Evolutionary conservation across 2,797 vertebrate species (phyloP), one percentile per base, ranked within the genome.

Genomic region (Telmatherina bonti): DNA sequence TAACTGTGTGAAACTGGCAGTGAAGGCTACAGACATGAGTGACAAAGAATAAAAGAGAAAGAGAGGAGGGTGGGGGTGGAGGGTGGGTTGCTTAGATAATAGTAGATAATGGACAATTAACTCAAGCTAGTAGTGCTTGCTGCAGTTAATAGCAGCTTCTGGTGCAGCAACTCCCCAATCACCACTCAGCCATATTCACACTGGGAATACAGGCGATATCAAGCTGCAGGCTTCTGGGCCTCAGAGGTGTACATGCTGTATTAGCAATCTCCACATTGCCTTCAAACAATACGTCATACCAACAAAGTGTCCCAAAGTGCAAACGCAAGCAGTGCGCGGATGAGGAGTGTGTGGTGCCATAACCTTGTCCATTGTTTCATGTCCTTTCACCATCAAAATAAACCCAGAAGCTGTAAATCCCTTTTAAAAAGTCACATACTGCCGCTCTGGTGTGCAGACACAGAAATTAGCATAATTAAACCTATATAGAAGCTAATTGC

Each of bases 101-200:
- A 88, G 90, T 77, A 89, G 91, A 90, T 93, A 93, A 93, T 93
- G 92, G 91, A 93, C 91, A 93, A 93, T 93, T 93, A 92, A 91
- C 90, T 92, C 79, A 0, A 85, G 86, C 86, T 88, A 90, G 88
- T 82, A 79, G 85, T 86, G 85, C 81, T 60, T 76, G 87, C 84
- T 92, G 86, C 78, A 77, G 73, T 91, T 89, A 91, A 93, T 87
- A 88, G 90, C 85, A 84, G 88, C 90, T 90, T 85, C 87, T 89
- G 89, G 85, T 85, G 89, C 88, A 67, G 85, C 81, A 80, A 87
- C 87, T 91, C 91, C 90, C 91, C 57, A 59, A 91, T 90, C 92
- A 83, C 91, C 89, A 91, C 90, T 92, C 89, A 88, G 86, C 80
- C 88, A 81, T 90, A 87, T 89, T 90, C 90, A 87, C 91, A 77